Conservation (phyloP, 2,888 invertebrate genomes). For the Dastarcus helophoroides region DNA sequence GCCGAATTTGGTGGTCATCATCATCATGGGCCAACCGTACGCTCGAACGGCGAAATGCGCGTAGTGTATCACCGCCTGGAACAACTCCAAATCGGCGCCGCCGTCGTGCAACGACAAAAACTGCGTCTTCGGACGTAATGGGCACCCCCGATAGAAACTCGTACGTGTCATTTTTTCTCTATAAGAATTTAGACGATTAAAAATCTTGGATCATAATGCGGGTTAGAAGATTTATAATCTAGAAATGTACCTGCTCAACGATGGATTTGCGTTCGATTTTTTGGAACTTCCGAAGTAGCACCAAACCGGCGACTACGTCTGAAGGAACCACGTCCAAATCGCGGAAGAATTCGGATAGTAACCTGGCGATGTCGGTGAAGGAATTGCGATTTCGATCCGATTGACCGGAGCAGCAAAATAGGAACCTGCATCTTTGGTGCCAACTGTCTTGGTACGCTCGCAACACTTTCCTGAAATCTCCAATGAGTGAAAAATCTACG, state of each 20-base stretch:
- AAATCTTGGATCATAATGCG: neutral
- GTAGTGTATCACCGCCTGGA: constrained; percentile 65
- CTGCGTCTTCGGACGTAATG: constrained; percentile 66
- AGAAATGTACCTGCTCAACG: constrained; percentile 46
- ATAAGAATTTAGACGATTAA: constrained; percentile 13
- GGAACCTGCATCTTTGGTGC: constrained; percentile 68
- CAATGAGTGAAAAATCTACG: too few relatives aligned
- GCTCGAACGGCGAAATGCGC: constrained; percentile 77
- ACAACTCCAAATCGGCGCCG: constrained; percentile 55
- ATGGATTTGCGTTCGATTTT: constrained; percentile 65
- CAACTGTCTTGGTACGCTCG: constrained; percentile 80
- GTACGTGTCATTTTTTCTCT: constrained; percentile 71
- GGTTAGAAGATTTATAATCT: neutral
- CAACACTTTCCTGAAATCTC: constrained; percentile 70
- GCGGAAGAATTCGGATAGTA: constrained; percentile 77
- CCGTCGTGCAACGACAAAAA: constrained; percentile 70
- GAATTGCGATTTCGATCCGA: constrained; percentile 71
- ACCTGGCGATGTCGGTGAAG: constrained; percentile 71
- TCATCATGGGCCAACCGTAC: constrained; percentile 81
- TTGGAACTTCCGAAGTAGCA: constrained; percentile 68
- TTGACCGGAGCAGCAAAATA: constrained; percentile 73
- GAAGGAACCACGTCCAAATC: constrained; percentile 82
- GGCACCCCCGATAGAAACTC: constrained; percentile 78
- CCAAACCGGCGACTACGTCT: constrained; percentile 75
- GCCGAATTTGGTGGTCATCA: constrained; percentile 58